phyloP scores from a whole-genome alignment of 2,113 vertebrate genomes.

The Patagioenas fasciata region DNA sequence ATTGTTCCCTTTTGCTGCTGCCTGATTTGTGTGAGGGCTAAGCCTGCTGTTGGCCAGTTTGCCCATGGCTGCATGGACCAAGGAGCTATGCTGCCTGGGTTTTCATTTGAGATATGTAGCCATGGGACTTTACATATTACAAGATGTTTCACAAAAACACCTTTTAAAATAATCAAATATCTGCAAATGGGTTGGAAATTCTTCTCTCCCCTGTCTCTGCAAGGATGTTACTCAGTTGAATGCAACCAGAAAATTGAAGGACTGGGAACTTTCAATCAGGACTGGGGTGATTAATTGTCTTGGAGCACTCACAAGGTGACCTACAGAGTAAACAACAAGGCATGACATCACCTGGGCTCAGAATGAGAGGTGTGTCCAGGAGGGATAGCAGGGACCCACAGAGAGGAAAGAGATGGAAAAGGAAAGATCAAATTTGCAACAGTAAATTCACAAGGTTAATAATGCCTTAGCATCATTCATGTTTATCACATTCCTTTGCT shows the following conservation, averaged over 20 bases:
- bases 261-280: conserved; percentile 9
- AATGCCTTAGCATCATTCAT: background rate
- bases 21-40: background rate
- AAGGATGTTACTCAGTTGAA: background rate
- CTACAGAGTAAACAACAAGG: background rate
- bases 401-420: background rate
- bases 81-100: background rate
- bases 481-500: background rate
- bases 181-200: background rate
- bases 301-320: background rate
- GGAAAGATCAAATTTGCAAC: background rate
- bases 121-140: background rate
- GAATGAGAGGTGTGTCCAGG: background rate
- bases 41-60: background rate
- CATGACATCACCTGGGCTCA: background rate
- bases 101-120: background rate
- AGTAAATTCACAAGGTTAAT: background rate
- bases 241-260: background rate
- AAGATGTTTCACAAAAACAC: conserved; percentile 1
- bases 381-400: background rate
- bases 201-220: background rate
- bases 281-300: conserved; percentile 16
- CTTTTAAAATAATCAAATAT: background rate
- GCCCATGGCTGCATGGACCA: background rate
- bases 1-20: background rate